Evolutionary conservation across 2,113 vertebrate genomes (phyloP).

Genomic region (Callionymus lyra): DNA sequence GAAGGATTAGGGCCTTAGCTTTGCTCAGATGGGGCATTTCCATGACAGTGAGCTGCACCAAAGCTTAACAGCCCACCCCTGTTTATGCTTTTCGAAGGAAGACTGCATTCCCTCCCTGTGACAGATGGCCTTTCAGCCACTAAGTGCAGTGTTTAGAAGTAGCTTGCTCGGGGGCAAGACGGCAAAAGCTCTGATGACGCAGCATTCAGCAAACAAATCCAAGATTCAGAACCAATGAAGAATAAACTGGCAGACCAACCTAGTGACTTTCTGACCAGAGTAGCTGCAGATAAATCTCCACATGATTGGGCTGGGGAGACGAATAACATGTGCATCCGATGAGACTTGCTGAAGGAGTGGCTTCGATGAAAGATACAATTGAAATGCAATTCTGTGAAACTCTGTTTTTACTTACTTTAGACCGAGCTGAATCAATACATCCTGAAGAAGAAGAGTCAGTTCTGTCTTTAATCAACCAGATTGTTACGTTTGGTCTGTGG

Average conservation of each 20-base stretch:
- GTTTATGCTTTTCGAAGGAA: slow-evolving; percentile 69
- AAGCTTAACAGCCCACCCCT: slow-evolving; percentile 62
- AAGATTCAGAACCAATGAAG: slow-evolving; percentile 52
- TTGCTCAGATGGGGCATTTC: slow-evolving; percentile 68
- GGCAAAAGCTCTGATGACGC: slow-evolving; percentile 64
- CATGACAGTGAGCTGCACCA: slow-evolving; percentile 64
- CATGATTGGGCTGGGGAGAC: slow-evolving; percentile 7
- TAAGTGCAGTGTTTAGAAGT: slow-evolving; percentile 68
- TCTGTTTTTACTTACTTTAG: slow-evolving; percentile 34
- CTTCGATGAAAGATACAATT: slow-evolving; percentile 45
- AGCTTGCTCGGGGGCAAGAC: slow-evolving; percentile 61
- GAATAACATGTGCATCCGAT: slow-evolving; percentile 36
- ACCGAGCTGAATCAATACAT: slow-evolving; percentile 43
- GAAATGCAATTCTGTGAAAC: slow-evolving; percentile 30
- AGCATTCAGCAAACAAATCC: slow-evolving; percentile 64
- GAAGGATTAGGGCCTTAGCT: slow-evolving; percentile 56
- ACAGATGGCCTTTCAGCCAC: slow-evolving; percentile 71
- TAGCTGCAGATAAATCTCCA: slow-evolving; percentile 30
- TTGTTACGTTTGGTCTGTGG: slow-evolving; percentile 56
- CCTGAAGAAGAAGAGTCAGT: slow-evolving; percentile 24
- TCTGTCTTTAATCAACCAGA: slow-evolving; percentile 61
- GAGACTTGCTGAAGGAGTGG: slow-evolving; percentile 42
- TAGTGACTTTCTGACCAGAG: slow-evolving; percentile 42
- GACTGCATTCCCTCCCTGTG: slow-evolving; percentile 61
- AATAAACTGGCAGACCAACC: slow-evolving; percentile 43